A percentile compares a stretch with the other conserved stretches of the same genome.
Conservation (phyloP, 1,140 invertebrate species). For the Microplitis mediator region DNA sequence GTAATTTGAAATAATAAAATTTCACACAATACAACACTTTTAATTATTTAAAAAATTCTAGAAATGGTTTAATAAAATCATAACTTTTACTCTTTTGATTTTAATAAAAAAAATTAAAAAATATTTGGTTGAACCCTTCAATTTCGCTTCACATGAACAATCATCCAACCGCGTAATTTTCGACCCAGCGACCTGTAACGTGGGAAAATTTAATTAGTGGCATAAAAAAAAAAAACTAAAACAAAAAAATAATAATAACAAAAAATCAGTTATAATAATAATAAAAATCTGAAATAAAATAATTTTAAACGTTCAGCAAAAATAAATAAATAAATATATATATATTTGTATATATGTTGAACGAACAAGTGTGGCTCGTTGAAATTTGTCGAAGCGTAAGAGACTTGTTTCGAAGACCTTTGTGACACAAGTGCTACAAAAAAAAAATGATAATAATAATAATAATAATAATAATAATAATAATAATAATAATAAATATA, state of each 20-base stretch:
- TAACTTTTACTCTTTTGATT: background rate
- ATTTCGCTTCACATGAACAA: background rate
- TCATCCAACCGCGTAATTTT: background rate
- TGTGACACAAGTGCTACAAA: too few relatives aligned
- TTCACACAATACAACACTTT: too few relatives aligned
- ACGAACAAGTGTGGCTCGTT: background rate
- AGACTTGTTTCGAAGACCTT: background rate
- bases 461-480: too few relatives aligned
- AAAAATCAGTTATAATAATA: background rate
- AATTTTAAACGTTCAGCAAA: background rate
- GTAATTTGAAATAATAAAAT: too few relatives aligned
- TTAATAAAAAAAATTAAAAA: background rate
- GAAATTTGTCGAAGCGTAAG: background rate
- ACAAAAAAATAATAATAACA: background rate
- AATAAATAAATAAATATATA: background rate
- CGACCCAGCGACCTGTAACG: background rate
- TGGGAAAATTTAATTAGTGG: constrained; percentile 18
- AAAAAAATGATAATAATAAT: too few relatives aligned
- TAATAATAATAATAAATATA: too few relatives aligned
- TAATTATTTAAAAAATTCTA: background rate
- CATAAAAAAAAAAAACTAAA: background rate
- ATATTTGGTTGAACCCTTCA: background rate
- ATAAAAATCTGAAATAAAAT: background rate
- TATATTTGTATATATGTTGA: too few relatives aligned
- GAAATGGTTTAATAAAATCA: background rate